A percentile compares a stretch with the other conserved stretches of the same genome.
phyloP scores from a whole-genome alignment of 2,888 invertebrate species.

The Apotomis betuletana region DNA sequence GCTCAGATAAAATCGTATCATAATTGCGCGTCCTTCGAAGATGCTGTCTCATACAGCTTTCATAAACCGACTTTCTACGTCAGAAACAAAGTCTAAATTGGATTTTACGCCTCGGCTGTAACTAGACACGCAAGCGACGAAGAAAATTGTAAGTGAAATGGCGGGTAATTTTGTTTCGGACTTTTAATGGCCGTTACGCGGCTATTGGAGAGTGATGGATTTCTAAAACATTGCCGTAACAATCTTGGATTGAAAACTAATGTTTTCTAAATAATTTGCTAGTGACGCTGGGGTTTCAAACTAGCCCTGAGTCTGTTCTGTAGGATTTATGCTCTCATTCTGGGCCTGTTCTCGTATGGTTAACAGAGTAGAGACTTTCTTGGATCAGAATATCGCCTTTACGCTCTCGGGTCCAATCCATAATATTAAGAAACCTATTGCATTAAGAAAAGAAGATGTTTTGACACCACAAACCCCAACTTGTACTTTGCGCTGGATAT shows the following conservation, averaged over 20 bases:
- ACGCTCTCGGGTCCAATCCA: no score
- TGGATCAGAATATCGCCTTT: no score
- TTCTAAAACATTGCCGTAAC: conserved; percentile 40
- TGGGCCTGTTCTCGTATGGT: no score
- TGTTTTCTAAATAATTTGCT: not conserved
- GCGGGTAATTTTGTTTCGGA: conserved; percentile 38
- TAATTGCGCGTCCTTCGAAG: conserved; percentile 27
- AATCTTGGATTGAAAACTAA: conserved; percentile 26
- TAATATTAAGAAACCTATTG: no score
- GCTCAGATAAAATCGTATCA: conserved; percentile 10
- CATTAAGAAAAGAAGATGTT: no score
- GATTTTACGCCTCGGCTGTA: conserved; percentile 19
- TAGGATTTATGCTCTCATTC: no score
- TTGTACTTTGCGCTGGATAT: no score
- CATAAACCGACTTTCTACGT: conserved; percentile 17
- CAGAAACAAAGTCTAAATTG: conserved; percentile 20
- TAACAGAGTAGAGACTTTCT: no score
- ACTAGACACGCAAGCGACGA: conserved; percentile 30
- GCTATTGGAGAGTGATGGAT: conserved; percentile 38
- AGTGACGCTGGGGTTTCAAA: not conserved
- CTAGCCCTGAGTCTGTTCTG: no score
- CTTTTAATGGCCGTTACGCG: conserved; percentile 40
- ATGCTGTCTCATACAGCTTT: conserved; percentile 17
- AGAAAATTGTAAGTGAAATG: conserved; percentile 42
- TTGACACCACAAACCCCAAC: no score